Evolutionary conservation across 2,113 vertebrate species (phyloP).

Genomic region (Danio rerio): DNA sequence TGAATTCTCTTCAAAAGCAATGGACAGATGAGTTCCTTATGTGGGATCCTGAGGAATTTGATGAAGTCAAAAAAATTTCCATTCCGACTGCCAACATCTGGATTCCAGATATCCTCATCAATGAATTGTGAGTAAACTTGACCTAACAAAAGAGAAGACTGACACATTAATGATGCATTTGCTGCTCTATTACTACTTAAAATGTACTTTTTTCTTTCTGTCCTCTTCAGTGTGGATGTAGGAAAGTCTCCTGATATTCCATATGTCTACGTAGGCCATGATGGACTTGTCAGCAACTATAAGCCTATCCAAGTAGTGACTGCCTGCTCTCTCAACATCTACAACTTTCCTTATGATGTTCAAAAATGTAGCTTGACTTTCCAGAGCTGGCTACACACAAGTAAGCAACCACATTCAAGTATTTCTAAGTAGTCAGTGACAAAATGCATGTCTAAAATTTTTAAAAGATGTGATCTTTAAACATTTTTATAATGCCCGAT

Average conservation of each 20-base stretch:
- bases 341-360: slow-evolving; percentile 97
- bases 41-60: slow-evolving; percentile 89
- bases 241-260: slow-evolving; percentile 94
- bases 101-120: slow-evolving; percentile 97
- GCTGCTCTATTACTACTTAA: not conserved
- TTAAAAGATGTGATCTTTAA: slow-evolving; percentile 4
- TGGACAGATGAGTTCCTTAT: slow-evolving; percentile 94
- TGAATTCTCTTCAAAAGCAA: slow-evolving; percentile 70
- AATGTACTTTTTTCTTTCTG: not conserved
- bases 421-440: not conserved
- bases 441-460: not conserved
- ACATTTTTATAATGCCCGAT: not conserved
- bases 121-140: slow-evolving; percentile 89
- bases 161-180: not conserved
- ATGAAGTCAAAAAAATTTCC: slow-evolving; percentile 90
- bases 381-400: slow-evolving; percentile 96
- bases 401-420: slow-evolving; percentile 72
- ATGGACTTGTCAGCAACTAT: slow-evolving; percentile 90
- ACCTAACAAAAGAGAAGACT: not conserved
- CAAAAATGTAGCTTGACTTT: slow-evolving; percentile 98
- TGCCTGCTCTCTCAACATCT: slow-evolving; percentile 95
- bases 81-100: slow-evolving; percentile 88
- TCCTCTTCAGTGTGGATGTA: slow-evolving; percentile 86
- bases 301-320: slow-evolving; percentile 97
- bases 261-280: slow-evolving; percentile 86